Percentiles rank a stretch among this genome's conserved stretches.
Evolutionary conservation across 2,113 vertebrate genomes (phyloP).

Genomic region (Paracanthobrama guichenoti): DNA sequence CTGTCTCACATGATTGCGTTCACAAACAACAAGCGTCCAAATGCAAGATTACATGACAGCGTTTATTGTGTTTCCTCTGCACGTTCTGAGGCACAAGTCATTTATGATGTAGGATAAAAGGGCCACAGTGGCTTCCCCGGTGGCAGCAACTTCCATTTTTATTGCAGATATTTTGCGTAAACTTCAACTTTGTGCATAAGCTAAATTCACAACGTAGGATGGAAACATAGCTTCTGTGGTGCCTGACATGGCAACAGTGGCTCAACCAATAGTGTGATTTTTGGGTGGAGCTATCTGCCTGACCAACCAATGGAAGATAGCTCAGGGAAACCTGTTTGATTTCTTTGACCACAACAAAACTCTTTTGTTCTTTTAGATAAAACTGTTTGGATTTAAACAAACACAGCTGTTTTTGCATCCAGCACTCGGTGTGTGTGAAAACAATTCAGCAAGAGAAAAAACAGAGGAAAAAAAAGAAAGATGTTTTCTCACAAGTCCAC

Average conservation of each 20-base stretch:
- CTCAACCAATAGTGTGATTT: neutral
- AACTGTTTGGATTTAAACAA: conserved; percentile 16
- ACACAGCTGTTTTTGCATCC: conserved; percentile 22
- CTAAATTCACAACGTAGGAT: too few relatives aligned
- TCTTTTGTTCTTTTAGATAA: neutral
- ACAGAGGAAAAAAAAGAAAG: neutral
- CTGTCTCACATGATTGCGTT: too few relatives aligned
- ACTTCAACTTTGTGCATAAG: too few relatives aligned
- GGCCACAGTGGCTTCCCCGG: too few relatives aligned
- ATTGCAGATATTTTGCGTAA: too few relatives aligned
- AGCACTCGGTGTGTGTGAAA: neutral
- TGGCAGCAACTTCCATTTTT: too few relatives aligned
- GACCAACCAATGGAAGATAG: neutral
- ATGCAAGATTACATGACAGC: too few relatives aligned
- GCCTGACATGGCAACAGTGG: neutral
- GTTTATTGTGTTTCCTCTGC: too few relatives aligned
- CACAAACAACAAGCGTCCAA: too few relatives aligned
- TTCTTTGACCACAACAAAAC: neutral
- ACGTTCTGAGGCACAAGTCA: too few relatives aligned
- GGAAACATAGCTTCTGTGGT: too few relatives aligned
- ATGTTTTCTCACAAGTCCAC: conserved; percentile 19
- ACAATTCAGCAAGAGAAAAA: neutral
- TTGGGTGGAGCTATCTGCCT: neutral
- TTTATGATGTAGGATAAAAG: too few relatives aligned
- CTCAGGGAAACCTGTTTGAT: neutral